Evolutionary conservation across 1,140 invertebrate genomes (phyloP).

Genomic region (Pygmarrhopalites habei): DNA sequence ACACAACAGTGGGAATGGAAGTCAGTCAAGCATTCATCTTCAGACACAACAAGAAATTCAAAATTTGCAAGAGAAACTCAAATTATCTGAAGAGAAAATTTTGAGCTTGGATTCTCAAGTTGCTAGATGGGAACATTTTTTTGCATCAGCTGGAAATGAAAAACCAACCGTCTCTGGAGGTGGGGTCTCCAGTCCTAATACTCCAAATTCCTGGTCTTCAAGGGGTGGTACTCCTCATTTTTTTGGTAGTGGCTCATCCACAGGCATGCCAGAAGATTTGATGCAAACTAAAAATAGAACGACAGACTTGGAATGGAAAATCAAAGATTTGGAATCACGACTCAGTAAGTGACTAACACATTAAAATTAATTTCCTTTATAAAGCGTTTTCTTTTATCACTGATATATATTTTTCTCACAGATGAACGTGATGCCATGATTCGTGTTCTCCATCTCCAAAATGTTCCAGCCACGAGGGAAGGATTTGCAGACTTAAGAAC

Average conservation of each 20-base stretch:
- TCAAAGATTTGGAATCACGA: constrained; percentile 80
- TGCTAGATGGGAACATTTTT: constrained; percentile 46
- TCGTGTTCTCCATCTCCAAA: constrained; percentile 73
- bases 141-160: constrained; percentile 61
- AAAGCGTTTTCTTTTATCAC: no score
- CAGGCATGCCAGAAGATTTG: constrained; percentile 59
- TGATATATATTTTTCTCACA: no score
- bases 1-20: not conserved
- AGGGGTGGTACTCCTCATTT: constrained; percentile 36
- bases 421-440: constrained; percentile 86
- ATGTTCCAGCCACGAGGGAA: constrained; percentile 41
- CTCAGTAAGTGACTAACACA: no score
- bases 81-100: constrained; percentile 37
- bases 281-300: constrained; percentile 74
- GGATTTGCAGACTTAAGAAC: not conserved
- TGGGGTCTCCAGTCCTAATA: constrained; percentile 31
- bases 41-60: constrained; percentile 26
- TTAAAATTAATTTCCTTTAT: no score
- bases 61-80: constrained; percentile 34
- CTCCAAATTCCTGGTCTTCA: constrained; percentile 38
- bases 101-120: constrained; percentile 24
- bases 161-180: not conserved
- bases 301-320: constrained; percentile 73
- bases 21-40: not conserved
- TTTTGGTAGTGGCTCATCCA: constrained; percentile 24